Conservation (phyloP, 2,888 invertebrate genomes). For the Coremacera marginata region DNA sequence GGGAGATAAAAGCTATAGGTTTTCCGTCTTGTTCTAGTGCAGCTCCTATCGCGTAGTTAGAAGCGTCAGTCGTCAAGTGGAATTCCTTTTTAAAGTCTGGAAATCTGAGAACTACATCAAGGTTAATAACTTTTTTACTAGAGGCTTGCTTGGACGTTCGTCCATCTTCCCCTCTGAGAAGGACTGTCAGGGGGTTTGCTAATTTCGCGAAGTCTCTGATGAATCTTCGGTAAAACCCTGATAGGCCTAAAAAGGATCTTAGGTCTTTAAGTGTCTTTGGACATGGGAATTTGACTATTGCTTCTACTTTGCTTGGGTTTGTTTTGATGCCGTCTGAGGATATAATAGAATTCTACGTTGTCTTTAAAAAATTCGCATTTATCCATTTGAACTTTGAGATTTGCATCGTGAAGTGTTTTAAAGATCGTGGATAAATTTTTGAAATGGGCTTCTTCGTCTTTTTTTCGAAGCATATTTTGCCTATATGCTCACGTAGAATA, state of each 20-base stretch:
- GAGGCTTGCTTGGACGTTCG: conserved; percentile 21
- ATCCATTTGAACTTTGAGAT: conserved; percentile 30
- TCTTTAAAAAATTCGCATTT: conserved; percentile 33
- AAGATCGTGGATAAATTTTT: conserved; percentile 24
- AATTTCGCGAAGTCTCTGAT: conserved; percentile 32
- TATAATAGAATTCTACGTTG: conserved; percentile 24
- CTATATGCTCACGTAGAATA: conserved; percentile 25
- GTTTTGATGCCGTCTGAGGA: conserved; percentile 31
- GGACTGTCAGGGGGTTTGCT: conserved; percentile 39
- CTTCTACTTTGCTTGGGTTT: conserved; percentile 40
- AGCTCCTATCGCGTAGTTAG: conserved; percentile 41
- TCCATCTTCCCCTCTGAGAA: conserved; percentile 20
- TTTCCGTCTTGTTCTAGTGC: conserved; percentile 28
- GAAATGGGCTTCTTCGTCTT: conserved; percentile 36
- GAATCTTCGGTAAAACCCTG: conserved; percentile 39
- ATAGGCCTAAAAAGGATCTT: conserved; percentile 42
- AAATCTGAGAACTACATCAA: conserved; percentile 2
- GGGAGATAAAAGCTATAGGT: conserved; percentile 40
- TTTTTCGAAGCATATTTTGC: conserved; percentile 30
- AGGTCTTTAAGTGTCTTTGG: conserved; percentile 45
- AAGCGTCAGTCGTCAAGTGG: conserved; percentile 43
- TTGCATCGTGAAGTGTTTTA: conserved; percentile 25
- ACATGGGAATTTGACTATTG: conserved; percentile 32
- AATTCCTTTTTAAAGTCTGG: conserved; percentile 33
- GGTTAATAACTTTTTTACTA: conserved; percentile 13